A percentile compares a stretch with the other conserved stretches of the same genome.
Conservation (phyloP, 2,797 vertebrate species). For the Aeoliscus strigatus region DNA sequence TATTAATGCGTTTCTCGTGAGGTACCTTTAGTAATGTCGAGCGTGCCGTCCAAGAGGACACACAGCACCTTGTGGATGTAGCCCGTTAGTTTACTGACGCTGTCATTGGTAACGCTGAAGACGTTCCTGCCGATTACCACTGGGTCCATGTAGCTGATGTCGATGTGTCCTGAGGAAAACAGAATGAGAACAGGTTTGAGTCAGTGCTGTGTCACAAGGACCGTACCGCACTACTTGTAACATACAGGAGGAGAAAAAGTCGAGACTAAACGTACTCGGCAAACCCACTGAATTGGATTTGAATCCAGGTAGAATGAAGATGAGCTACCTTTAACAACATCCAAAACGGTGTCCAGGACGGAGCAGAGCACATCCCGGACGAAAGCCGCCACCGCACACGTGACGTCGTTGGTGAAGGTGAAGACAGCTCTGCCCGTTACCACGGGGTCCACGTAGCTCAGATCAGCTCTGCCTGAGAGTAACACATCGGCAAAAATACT, state of each 20-base stretch:
- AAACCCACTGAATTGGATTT: background rate
- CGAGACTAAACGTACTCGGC: too few relatives aligned
- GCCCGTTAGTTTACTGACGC: constrained; percentile 24
- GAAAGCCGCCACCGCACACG: constrained; percentile 33
- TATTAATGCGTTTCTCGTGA: too few relatives aligned
- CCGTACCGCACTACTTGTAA: too few relatives aligned
- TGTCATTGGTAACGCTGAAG: constrained; percentile 39
- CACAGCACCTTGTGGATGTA: constrained; percentile 39
- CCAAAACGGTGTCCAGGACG: constrained; percentile 48
- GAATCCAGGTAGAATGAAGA: background rate
- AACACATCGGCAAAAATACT: constrained; percentile 1
- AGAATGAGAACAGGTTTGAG: background rate
- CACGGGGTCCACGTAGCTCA: constrained; percentile 61
- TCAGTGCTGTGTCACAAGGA: background rate
- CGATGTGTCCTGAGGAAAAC: constrained; percentile 41
- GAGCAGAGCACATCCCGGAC: constrained; percentile 50
- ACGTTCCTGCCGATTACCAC: constrained; percentile 46
- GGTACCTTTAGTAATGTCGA: constrained; percentile 55
- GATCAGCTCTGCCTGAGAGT: constrained; percentile 48
- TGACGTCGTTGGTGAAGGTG: constrained; percentile 38
- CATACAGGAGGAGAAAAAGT: too few relatives aligned
- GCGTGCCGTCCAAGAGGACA: constrained; percentile 33
- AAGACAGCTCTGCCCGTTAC: constrained; percentile 54
- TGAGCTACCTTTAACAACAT: constrained; percentile 56
- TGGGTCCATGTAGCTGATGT: constrained; percentile 58